Base-by-base conservation (phyloP, 1,140 invertebrate genomes). In the Neodiprion pinetum region DNA sequence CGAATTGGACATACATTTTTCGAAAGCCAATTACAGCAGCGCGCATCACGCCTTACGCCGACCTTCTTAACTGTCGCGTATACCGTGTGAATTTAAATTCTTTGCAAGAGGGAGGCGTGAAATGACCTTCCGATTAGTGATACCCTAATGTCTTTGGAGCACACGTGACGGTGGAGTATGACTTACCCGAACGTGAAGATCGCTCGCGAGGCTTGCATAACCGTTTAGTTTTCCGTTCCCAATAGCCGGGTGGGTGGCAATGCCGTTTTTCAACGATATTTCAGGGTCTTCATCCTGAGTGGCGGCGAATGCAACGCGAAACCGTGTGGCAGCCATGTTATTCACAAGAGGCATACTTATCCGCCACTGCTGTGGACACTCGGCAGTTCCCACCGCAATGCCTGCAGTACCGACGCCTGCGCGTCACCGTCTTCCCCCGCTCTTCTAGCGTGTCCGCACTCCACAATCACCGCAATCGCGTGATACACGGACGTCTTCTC, bases 221-320 rank as follows among this genome's bases (percentile, higher is more conserved):
- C 83, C 82, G 70, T 82, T 82, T 68, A 72, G 75, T 48, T 73
- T 77, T 5, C 79, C 78, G 72, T 78, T 78, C 68, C 80, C 50
- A n/a, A 74, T n/a, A 53, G 72, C 70, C 71, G 73, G 66, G 53
- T 50, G 72, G 12, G 77, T 78, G 69, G 73, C 75, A 67, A 78
- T 76, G 28, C 78, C 77, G 66, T 79, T 79, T 74, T 74, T 79
- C 48, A 72, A 76, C 71, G 74, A 50, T 17, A 53, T 9, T 9
- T 76, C 70, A 5, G n/a, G n/a, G 11, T 71, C 70, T 12, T 71
- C 70, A 12, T 71, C 73, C 17, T 69, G 17, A 74, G 76, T 75
- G 23, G 74, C 73, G 50, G 76, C 73, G 23, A 77, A 48, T 23
- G 79, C 67, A 21, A 79, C 67, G 47, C 75, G 79, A 48, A 78